Evolutionary conservation across 64 coral and sea anemone genomes (phyloP), one percentile per base, ranked within the genome.

Genomic region (Montipora efflorescens): DNA sequence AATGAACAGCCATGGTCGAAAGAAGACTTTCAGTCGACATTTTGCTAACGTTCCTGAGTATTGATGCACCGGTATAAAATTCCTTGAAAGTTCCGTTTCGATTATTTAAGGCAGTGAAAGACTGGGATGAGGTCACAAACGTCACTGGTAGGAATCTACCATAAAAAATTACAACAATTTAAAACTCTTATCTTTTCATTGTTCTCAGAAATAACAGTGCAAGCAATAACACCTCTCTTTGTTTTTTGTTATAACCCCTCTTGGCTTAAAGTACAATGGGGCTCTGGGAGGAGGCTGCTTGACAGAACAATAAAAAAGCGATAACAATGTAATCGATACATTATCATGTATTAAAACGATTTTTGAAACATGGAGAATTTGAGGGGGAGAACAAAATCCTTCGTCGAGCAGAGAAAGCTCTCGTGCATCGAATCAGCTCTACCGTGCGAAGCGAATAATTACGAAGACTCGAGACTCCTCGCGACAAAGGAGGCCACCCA

Each of bases 1-100:
- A 99, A 70, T 96, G 90, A 25, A 99, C 87, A 12, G 95, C 88
- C 20, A 97, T 23, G 43, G 96, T 84, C 13, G 96, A 92, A 12
- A 93, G 46, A 23, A 93, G 19, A 6, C 23, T 81, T 74, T 75
- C 80, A 44, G 83, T 59, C 11, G 92, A 68, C 92, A 93, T 93
- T 78, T 50, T 78, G 15, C 15, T 49, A 48, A 50, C 11, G 3
- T 43, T 77, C 10, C 11, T 9, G 10, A 11, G 10, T 4, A 47
- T 46, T 1, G 19, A 45, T 6, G 19, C 47, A 50, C 10, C 47
- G 76, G 44, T 19, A 5, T 16, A 15, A 8, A 64, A 11, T 14
- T 64, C 14, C 14, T 64, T 1, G 13, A 16, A 69, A 19, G 48
- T 71, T 19, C 82, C 49, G 45, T 50, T 86, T 50, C 47, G 12